Evolutionary conservation across 2,797 vertebrate species (phyloP).

Genomic region (Notolepis coatsorum): DNA sequence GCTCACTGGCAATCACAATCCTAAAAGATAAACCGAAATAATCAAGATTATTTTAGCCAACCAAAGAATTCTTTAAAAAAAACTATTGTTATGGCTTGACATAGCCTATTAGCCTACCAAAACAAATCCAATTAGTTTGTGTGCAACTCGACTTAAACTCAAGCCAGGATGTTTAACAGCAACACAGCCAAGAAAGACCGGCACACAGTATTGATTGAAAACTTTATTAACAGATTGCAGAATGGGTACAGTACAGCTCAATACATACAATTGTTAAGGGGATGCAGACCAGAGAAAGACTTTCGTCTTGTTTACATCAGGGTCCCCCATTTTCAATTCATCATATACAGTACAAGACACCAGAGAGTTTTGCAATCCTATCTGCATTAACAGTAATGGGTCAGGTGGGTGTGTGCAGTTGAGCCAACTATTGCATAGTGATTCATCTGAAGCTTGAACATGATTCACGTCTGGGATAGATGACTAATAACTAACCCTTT

Average conservation of each 20-base stretch:
- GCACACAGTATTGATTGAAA: not conserved
- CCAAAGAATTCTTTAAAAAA: no score
- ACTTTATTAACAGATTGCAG: no score
- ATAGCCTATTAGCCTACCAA: not conserved
- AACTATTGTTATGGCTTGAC: not conserved
- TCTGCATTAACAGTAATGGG: conserved; percentile 33
- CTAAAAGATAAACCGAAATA: conserved; percentile 19
- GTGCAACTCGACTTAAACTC: not conserved
- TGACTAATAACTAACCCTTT: not conserved
- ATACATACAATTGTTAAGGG: no score
- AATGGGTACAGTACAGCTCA: no score
- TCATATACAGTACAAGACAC: not conserved
- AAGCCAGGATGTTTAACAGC: not conserved
- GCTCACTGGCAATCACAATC: conserved; percentile 11
- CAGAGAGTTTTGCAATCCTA: conserved; percentile 27
- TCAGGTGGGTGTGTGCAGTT: conserved; percentile 23
- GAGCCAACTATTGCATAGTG: conserved; percentile 20
- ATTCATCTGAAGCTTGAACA: conserved; percentile 37
- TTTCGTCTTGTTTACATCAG: no score
- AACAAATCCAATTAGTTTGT: not conserved
- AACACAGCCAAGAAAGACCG: not conserved
- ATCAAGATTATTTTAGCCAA: not conserved
- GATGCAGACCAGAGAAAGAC: no score
- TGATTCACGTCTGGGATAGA: conserved; percentile 18
- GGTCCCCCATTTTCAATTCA: no score